Percentiles rank a stretch among this genome's conserved stretches.
These are phyloP conservation scores for Myripristis murdjan DNA, from an alignment of 2,797 vertebrate genomes.

Conservation along the genomic window DNA sequence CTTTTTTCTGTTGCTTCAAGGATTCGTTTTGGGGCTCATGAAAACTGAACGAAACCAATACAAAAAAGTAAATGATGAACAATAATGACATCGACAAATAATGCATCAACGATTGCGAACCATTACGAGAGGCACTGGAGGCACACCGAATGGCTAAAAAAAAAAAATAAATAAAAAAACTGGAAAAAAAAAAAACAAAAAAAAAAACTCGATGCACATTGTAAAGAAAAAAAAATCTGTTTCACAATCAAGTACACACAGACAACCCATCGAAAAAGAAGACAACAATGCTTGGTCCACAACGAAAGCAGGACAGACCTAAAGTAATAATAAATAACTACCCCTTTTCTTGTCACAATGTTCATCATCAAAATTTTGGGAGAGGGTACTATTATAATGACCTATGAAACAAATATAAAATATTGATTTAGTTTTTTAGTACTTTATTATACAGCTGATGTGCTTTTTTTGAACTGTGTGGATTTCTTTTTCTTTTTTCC, in stretches of 20 bases:
- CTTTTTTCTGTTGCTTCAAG: constrained; percentile 90
- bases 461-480: constrained; percentile 98
- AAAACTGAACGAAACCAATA: constrained; percentile 79
- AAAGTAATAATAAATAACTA: constrained; percentile 85
- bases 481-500: constrained; percentile 87
- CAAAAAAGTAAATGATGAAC: constrained; percentile 85
- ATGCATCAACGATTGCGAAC: constrained; percentile 82
- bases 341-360: constrained; percentile 87
- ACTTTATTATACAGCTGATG: constrained; percentile 98
- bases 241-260: constrained; percentile 84
- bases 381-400: constrained; percentile 87
- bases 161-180: constrained; percentile 82
- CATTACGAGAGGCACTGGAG: constrained; percentile 84
- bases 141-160: constrained; percentile 81
- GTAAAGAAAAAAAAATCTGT: constrained; percentile 83
- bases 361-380: constrained; percentile 89
- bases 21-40: constrained; percentile 88
- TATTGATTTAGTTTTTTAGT: constrained; percentile 99
- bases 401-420: constrained; percentile 86
- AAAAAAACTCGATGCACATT: constrained; percentile 81
- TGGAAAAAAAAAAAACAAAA: constrained; percentile 53
- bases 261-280: constrained; percentile 83
- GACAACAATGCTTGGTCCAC: constrained; percentile 84
- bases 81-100: constrained; percentile 86
- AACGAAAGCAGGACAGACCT: constrained; percentile 85